These are phyloP conservation scores for Solea senegalensis DNA, from an alignment of 2,113 vertebrate species.

Conservation along the genomic window DNA sequence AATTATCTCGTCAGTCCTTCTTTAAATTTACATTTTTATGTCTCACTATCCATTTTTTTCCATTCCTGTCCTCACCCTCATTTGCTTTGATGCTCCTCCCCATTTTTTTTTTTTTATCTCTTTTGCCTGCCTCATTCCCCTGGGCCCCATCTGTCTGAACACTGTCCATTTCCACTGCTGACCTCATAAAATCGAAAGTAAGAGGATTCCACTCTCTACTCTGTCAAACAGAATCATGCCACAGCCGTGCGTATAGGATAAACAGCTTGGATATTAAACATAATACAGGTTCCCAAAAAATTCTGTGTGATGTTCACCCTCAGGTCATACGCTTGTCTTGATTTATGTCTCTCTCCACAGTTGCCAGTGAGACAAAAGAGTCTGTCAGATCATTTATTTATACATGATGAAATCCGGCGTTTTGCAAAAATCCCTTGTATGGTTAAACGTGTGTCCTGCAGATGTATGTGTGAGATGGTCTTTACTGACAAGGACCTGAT, in stretches of 20 bases:
- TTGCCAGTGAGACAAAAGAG: conserved; percentile 22
- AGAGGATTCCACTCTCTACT: conserved; percentile 76
- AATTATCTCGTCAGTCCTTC: conserved; percentile 38
- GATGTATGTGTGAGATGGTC: conserved; percentile 26
- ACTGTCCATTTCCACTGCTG: conserved; percentile 71
- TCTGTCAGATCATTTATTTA: conserved; percentile 49
- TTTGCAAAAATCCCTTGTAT: not conserved
- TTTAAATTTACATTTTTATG: conserved; percentile 50
- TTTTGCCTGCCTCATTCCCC: conserved; percentile 53
- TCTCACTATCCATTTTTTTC: conserved; percentile 5
- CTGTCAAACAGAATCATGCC: conserved; percentile 71
- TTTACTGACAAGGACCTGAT: conserved; percentile 40
- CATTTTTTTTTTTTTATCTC: conserved; percentile 37
- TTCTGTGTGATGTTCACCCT: conserved; percentile 52
- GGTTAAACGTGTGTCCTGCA: conserved; percentile 32
- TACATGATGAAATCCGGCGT: conserved; percentile 42
- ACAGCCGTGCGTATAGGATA: conserved; percentile 65
- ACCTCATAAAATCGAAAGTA: conserved; percentile 76
- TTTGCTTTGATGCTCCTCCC: conserved; percentile 44
- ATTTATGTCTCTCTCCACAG: conserved; percentile 49
- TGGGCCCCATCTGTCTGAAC: conserved; percentile 72
- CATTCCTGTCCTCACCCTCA: conserved; percentile 27
- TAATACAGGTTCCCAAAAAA: conserved; percentile 48
- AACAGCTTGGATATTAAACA: conserved; percentile 78
- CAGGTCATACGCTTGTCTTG: conserved; percentile 46